A percentile compares a stretch with the other conserved stretches of the same genome.
These are phyloP conservation scores for Alsophila aescularia DNA, from an alignment of 2,888 invertebrate genomes.

Conservation along the genomic window DNA sequence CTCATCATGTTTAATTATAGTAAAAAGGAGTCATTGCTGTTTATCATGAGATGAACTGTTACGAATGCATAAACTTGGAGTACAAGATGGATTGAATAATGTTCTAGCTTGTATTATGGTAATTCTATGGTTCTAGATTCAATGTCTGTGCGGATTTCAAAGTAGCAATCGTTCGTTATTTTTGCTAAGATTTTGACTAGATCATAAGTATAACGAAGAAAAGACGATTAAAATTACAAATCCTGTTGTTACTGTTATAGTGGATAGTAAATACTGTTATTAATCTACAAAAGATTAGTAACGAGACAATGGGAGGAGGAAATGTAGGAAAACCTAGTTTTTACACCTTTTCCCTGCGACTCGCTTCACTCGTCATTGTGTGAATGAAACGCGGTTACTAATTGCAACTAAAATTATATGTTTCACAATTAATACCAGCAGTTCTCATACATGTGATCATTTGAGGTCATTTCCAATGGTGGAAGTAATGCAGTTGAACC, in stretches of 20 bases:
- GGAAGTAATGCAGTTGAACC: slow-evolving; percentile 1
- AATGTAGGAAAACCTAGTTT: slow-evolving; percentile 69
- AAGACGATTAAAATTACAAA: not conserved
- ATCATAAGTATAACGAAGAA: too few species aligned
- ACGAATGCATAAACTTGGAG: slow-evolving; percentile 68
- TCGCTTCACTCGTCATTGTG: slow-evolving; percentile 63
- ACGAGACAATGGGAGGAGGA: slow-evolving; percentile 77
- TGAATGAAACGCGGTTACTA: slow-evolving; percentile 63
- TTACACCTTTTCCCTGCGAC: slow-evolving; percentile 47
- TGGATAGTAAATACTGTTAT: slow-evolving; percentile 42
- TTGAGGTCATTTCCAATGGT: slow-evolving; percentile 15
- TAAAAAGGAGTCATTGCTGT: slow-evolving; percentile 78
- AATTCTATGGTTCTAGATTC: too few species aligned
- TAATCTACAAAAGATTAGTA: slow-evolving; percentile 72
- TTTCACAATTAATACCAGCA: slow-evolving; percentile 41
- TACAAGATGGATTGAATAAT: slow-evolving; percentile 66
- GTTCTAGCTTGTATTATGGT: slow-evolving; percentile 42
- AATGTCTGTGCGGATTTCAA: not conserved
- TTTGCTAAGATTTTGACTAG: too few species aligned
- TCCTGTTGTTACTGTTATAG: not conserved
- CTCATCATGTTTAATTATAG: slow-evolving; percentile 83
- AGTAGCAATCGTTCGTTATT: too few species aligned
- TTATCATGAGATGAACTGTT: slow-evolving; percentile 84
- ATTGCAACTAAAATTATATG: slow-evolving; percentile 63
- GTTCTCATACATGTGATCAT: slow-evolving; percentile 32